These are phyloP conservation scores for Aspidiotus rigidus DNA, from an alignment of 2,888 invertebrate species.

Conservation along the genomic window DNA sequence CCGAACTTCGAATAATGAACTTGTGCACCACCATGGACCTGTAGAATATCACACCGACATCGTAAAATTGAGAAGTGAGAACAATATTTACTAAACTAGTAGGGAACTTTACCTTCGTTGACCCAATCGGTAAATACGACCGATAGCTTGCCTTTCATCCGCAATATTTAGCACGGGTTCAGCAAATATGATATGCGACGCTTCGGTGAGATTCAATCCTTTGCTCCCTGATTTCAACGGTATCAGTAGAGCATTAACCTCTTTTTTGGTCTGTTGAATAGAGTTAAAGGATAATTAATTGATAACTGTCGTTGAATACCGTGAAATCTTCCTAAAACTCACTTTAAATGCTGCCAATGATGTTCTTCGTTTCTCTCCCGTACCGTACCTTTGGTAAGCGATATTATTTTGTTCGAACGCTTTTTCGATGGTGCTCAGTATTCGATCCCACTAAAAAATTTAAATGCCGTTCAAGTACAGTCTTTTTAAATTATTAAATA, in stretches of 20 bases:
- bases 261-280: conserved; percentile 40
- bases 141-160: conserved; percentile 66
- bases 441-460: conserved; percentile 42
- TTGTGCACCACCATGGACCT: conserved; percentile 24
- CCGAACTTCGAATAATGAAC: conserved; percentile 16
- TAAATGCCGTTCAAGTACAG: too few species aligned
- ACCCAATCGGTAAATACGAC: conserved; percentile 68
- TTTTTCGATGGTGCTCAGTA: conserved; percentile 48
- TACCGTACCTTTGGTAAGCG: conserved; percentile 41
- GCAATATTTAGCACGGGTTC: conserved; percentile 65
- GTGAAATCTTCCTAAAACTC: conserved; percentile 12
- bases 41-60: not conserved
- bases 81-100: not conserved
- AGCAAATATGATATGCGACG: conserved; percentile 64
- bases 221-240: conserved; percentile 61
- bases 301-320: too few species aligned
- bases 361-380: conserved; percentile 44
- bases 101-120: conserved; percentile 52
- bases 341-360: conserved; percentile 50
- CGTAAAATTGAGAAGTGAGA: not conserved
- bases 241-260: conserved; percentile 54
- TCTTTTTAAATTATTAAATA: not conserved
- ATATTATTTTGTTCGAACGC: conserved; percentile 52
- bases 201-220: conserved; percentile 68
- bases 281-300: too few species aligned